Evolutionary conservation across 2,797 vertebrate species (phyloP).

Genomic region (Streptopelia turtur): DNA sequence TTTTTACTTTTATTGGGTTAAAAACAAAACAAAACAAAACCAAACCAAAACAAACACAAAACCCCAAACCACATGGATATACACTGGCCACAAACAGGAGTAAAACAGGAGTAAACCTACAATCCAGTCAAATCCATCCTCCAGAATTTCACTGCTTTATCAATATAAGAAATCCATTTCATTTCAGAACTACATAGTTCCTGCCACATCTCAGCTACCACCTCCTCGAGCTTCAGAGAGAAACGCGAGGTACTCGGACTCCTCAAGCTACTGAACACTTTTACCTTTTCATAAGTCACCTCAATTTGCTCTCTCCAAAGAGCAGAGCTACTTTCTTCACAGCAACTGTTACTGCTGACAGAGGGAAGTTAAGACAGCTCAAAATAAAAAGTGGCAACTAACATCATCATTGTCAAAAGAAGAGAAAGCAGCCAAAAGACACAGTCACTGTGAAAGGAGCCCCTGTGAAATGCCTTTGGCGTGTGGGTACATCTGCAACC

Average conservation of each 20-base stretch:
- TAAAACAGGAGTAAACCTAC: background rate
- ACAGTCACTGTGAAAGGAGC: background rate
- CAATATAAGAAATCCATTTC: background rate
- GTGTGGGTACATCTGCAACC: background rate
- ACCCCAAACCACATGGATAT: background rate
- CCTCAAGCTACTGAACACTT: background rate
- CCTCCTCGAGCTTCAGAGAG: background rate
- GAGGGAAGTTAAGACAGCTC: background rate
- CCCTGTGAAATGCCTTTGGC: background rate
- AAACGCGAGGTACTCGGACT: background rate
- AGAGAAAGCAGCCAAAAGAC: background rate
- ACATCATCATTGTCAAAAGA: background rate
- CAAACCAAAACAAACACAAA: background rate
- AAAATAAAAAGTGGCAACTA: background rate
- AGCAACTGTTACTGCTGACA: background rate
- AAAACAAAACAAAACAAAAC: background rate
- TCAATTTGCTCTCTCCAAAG: background rate
- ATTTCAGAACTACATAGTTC: background rate
- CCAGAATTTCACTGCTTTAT: background rate
- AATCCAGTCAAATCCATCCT: background rate
- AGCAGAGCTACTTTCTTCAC: background rate
- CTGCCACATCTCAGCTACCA: rapidly evolving
- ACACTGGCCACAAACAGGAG: background rate
- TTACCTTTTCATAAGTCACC: background rate
- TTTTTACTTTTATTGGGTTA: background rate